Evolutionary conservation across 2,888 invertebrate genomes (phyloP).

Genomic region (Uloborus plumipes): DNA sequence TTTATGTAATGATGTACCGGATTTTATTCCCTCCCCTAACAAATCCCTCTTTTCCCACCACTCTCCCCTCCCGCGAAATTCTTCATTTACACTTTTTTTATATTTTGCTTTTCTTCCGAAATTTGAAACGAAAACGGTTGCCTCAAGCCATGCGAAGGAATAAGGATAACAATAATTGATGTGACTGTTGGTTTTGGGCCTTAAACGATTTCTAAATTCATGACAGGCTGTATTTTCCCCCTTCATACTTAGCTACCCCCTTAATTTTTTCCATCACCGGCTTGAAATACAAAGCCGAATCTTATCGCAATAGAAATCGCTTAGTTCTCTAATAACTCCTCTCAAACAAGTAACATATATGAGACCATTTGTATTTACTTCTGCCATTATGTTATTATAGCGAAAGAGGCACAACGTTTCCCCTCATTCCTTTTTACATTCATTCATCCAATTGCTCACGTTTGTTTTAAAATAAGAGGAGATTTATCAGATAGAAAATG

Average conservation of each 20-base stretch:
- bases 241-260: background rate
- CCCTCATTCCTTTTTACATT: constrained; percentile 11
- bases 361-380: constrained; percentile 26
- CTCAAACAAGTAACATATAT: constrained; percentile 45
- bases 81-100: constrained; percentile 38
- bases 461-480: constrained; percentile 20
- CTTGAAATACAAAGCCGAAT: constrained; percentile 20
- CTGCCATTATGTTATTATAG: constrained; percentile 54
- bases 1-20: constrained; percentile 53
- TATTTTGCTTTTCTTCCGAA: constrained; percentile 23
- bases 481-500: constrained; percentile 35
- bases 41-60: background rate
- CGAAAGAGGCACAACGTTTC: too few relatives aligned
- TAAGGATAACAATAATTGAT: constrained; percentile 38
- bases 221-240: constrained; percentile 37
- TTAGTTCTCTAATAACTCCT: constrained; percentile 46
- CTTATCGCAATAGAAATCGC: constrained; percentile 49
- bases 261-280: background rate
- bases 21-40: constrained; percentile 14
- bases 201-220: constrained; percentile 57
- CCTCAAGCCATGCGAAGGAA: background rate
- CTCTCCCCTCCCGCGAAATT: constrained; percentile 11
- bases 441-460: constrained; percentile 19
- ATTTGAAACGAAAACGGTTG: constrained; percentile 23
- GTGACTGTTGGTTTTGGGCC: constrained; percentile 43